Base-by-base conservation (phyloP, 2,888 invertebrate species). In the Yponomeuta evonymella region DNA sequence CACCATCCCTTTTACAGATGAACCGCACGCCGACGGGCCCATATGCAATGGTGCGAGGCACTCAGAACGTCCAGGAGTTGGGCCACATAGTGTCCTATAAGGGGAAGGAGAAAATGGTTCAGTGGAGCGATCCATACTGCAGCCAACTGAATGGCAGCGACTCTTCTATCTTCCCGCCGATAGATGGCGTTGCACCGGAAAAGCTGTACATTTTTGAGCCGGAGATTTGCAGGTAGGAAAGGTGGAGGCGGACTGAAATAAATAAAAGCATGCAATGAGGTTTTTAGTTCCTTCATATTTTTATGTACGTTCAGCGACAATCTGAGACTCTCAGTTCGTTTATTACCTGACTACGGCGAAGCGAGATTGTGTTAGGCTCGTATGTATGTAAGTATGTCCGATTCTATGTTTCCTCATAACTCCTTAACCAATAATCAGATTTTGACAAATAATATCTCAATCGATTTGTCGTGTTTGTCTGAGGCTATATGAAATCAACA, bases 71-170 rank as follows among this genome's bases (percentile, higher is more conserved):
- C 0, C 80, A 80, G 0, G 86, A 88, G 0, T 74, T 94, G 2
- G 94, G 94, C 0, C 83, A 90, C 73, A 89, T 94, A 2, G 82
- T 92, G 0, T 80, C 89, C 0, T 94, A 88, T 78, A 84, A 92
- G 71, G 89, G 85, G 0, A 79, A 86, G 72, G 76, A 74, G 0
- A 63, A 72, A 0, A 84, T 93, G 82, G 75, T 77, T 0, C 81
- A 83, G 76, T 90, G 89, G 88, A 81, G 79, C 0, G 86, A 91
- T 71, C 76, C 83, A 0, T 85, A 88, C 74, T 95, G 95, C 76
- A 93, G 93, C 6, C 81, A 79, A 77, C 83, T 95, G 66, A 90
- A 88, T 72, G 94, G 94, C 0, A 91, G 93, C 0, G 94, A 95
- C 76, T 82, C 92, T 0, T 81, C 94, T 0, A 87, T 94, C 58